phyloP scores from a whole-genome alignment of 2,797 vertebrate species.

The Eulemur albifrons region DNA sequence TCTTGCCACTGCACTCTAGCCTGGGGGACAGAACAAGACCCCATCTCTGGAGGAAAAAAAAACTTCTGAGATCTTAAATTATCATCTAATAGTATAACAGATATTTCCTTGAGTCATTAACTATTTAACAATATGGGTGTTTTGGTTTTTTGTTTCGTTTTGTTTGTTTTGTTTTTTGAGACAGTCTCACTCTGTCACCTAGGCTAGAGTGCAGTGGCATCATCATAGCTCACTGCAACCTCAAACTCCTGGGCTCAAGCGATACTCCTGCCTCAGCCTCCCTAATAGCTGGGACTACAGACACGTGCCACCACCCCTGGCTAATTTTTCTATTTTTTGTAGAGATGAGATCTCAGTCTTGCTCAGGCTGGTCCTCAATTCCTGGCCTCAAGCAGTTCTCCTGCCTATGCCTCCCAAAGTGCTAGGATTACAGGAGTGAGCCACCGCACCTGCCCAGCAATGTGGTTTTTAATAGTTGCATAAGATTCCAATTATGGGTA shows the following conservation, averaged over 20 bases:
- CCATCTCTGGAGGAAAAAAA: not conserved
- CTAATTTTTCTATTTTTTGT: not conserved
- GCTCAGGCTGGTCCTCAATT: not conserved
- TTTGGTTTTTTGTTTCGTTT: not conserved
- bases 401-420: not conserved
- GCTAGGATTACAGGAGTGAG: not conserved
- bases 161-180: too few relatives aligned
- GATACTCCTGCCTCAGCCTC: not conserved
- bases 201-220: not conserved
- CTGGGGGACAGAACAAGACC: too few relatives aligned
- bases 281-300: not conserved
- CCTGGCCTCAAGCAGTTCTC: not conserved
- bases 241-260: not conserved
- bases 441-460: not conserved
- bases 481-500: not conserved
- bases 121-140: constrained; percentile 7
- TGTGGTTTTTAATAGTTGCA: constrained; percentile 39
- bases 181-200: not conserved
- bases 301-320: not conserved
- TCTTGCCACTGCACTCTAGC: not conserved
- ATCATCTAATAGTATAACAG: not conserved
- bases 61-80: constrained; percentile 9
- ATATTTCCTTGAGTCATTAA: constrained; percentile 38
- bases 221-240: not conserved
- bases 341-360: not conserved